Percentiles rank a stretch among this genome's conserved stretches.
Conservation (phyloP, 53 echinoderm and acorn worm genomes). For the Echinarachnius parma region DNA sequence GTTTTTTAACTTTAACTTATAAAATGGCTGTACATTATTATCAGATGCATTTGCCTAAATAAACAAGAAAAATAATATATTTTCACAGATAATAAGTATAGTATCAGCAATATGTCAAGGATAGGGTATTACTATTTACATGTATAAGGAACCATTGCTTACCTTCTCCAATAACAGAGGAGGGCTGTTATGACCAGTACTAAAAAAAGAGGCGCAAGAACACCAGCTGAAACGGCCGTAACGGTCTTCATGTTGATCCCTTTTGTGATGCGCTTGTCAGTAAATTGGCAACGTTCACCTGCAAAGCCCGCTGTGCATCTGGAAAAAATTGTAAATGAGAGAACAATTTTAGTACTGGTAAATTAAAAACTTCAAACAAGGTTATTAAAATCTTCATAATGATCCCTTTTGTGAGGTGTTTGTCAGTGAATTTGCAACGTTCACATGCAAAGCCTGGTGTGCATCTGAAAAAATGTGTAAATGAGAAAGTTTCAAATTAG, state of each 20-base stretch:
- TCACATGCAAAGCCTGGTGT: conserved; percentile 21
- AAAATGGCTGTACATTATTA: no score
- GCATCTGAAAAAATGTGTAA: conserved; percentile 7
- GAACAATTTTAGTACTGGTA: no score
- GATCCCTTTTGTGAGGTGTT: conserved; percentile 39
- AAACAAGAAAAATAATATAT: no score
- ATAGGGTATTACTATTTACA: no score
- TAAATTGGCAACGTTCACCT: conserved; percentile 20
- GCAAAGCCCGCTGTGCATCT: conserved; percentile 40
- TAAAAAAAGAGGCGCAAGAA: conserved; percentile 40
- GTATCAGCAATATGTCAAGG: no score
- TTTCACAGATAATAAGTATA: no score
- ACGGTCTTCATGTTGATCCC: conserved; percentile 40
- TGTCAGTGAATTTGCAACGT: conserved; percentile 30
- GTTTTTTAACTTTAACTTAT: no score
- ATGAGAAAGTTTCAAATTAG: no score
- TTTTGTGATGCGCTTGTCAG: conserved; percentile 39
- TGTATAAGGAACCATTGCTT: no score
- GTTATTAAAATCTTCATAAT: conserved; percentile 29
- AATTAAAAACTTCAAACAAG: conserved; percentile 3
- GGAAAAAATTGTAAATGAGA: not conserved
- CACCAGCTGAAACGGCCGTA: conserved; percentile 29
- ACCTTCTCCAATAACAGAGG: conserved; percentile 44
- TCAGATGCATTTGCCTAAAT: no score
- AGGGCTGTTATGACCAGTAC: conserved; percentile 38